Evolutionary conservation across 2,113 vertebrate species (phyloP), one percentile per base, ranked within the genome.

Genomic region (Ammospiza nelsoni): DNA sequence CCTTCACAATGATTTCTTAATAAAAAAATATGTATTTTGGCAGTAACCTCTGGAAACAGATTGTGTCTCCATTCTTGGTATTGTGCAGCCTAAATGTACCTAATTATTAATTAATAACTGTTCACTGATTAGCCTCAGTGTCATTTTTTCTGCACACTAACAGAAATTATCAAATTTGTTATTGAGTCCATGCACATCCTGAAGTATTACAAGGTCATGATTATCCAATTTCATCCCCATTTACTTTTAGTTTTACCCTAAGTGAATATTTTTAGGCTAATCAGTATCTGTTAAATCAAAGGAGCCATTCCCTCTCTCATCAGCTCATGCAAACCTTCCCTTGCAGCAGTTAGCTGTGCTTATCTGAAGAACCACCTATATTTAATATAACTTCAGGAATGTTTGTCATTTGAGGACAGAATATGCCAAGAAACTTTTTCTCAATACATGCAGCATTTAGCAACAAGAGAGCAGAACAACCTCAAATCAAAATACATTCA

Each of bases 181-280:
- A 79, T 20, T 76, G 66, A 79, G 57, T 12, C 84, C 74, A 27
- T 3, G 4, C 54, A 54, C 71, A 91, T 46, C 54, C 74, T 49
- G 44, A 46, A 23, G 12, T 58, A 43, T 66, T 87, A 75, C 1
- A 4, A 87, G 66, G 46, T 65, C 49, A 43, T 39, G n/a, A 62
- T 94, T 89, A 87, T 35, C n/a, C 23, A 43, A 5, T 87, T 89
- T 94, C 75, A 17, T 13, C 62, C 41, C 52, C 57, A 67, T 81
- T 96, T 78, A 37, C 86, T 84, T 87, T 57, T 68, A 73, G 73
- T 84, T 94, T 87, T 54, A 62, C 27, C 44, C 33, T 51, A 66
- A 73, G 59, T 55, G 74, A 93, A 79, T 93, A 96, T 92, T 95
- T 94, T 92, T 91, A 94, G 83, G 62, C 49, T 72, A 92, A 94